Base-by-base conservation (phyloP, 2,113 vertebrate genomes). In the Tylochromis polylepis region DNA sequence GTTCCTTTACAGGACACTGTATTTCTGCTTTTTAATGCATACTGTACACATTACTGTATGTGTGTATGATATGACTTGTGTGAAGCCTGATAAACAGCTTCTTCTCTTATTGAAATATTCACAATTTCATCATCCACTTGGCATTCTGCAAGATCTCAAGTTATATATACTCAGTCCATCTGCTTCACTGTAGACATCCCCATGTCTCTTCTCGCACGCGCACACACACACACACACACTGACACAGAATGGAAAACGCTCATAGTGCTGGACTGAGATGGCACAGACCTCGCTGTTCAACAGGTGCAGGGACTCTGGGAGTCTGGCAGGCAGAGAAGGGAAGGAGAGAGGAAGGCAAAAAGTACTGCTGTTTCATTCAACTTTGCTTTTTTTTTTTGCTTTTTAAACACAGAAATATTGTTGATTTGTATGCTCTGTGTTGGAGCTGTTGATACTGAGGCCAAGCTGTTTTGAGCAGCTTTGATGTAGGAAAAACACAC, bases 101-200 rank as follows among this genome's bases (percentile, higher is more conserved):
- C 7, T 36, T 72, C 34, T 84, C 3, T 10, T 34, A 53, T 15
- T 79, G 14, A 58, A 41, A 81, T 51, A 85, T 41, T 85, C 18
- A 29, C 22, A 46, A 46, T 81, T 85, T 86, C 77, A 55, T 83
- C 15, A 70, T 41, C 38, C 43, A 29, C 56, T 49, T 51, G 53
- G 72, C 31, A 3, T 55, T 10, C 49, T 80, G 81, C 81, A 56
- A 2, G 80, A 82, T 84, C 81, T 81, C 46, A 81, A 85, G 87
- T 92, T 93, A 87, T 92, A 90, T 94, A 94, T 92, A 85, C 87
- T 89, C 59, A 15, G 75, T 91, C 90, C 90, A 93, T 93, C 88
- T 94, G 91, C 87, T 91, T 87, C 72, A 67, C 72, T 24, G 36
- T 58, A 41, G 90, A 88, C 20, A 16, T 31, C 67, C 65, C 57